A percentile compares a stretch with the other conserved stretches of the same genome.
These are phyloP conservation scores for Andrena dorsata DNA, from an alignment of 2,888 invertebrate species.

Conservation along the genomic window DNA sequence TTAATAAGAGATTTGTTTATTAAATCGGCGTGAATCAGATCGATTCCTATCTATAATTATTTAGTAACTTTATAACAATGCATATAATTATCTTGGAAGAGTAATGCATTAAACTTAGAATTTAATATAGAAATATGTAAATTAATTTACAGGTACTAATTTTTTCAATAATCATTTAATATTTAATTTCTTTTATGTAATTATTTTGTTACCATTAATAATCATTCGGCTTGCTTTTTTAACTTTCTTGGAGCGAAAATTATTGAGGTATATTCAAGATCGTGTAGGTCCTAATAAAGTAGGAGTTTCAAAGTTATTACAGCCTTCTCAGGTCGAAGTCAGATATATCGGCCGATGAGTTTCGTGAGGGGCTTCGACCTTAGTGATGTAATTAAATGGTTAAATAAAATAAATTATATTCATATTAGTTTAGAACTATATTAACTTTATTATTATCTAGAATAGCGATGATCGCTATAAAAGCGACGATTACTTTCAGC, in stretches of 20 bases:
- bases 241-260: constrained; percentile 89
- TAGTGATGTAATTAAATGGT: constrained; percentile 91
- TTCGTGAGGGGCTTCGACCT: too few species aligned
- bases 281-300: constrained; percentile 92
- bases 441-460: constrained; percentile 88
- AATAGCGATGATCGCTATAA: constrained; percentile 71
- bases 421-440: constrained; percentile 87
- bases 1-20: background rate
- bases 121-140: constrained; percentile 86
- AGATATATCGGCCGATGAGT: too few species aligned
- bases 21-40: constrained; percentile 91
- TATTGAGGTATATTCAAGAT: constrained; percentile 90
- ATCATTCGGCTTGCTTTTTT: constrained; percentile 90
- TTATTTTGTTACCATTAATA: constrained; percentile 84
- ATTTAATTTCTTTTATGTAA: background rate
- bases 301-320: constrained; percentile 87
- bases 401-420: constrained; percentile 87
- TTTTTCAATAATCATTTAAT: constrained; percentile 82
- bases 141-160: constrained; percentile 85
- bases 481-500: too few species aligned
- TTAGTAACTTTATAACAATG: constrained; percentile 1
- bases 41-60: background rate
- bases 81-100: constrained; percentile 78
- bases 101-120: constrained; percentile 90
- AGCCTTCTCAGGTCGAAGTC: too few species aligned